These are phyloP conservation scores for Andrena dorsata DNA, from an alignment of 2,888 invertebrate species.

Conservation along the genomic window DNA sequence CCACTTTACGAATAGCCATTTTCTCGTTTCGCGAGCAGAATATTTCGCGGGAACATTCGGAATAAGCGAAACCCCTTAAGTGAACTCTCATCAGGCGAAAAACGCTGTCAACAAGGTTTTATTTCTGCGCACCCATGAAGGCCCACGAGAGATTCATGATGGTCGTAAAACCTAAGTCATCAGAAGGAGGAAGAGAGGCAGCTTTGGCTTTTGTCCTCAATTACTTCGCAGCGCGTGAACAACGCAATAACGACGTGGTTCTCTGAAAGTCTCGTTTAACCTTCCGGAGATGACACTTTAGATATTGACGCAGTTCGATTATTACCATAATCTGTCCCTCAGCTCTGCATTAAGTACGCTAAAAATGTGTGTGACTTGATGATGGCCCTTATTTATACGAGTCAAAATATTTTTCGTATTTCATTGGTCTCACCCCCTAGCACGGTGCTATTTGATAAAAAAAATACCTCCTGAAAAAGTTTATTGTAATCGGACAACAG, in stretches of 20 bases:
- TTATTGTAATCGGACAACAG: too few species aligned
- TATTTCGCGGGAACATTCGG: background rate
- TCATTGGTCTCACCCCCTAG: too few species aligned
- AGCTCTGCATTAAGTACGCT: too few species aligned
- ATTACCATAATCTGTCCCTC: background rate
- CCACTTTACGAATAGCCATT: background rate
- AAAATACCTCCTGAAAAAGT: too few species aligned
- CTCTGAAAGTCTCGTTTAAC: slow-evolving; percentile 44
- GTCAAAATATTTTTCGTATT: too few species aligned
- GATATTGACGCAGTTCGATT: slow-evolving; percentile 14
- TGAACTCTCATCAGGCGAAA: slow-evolving; percentile 37
- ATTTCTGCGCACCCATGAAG: slow-evolving; percentile 36
- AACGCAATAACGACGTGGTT: slow-evolving; percentile 55
- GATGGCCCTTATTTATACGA: too few species aligned
- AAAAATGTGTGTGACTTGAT: too few species aligned
- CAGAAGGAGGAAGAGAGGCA: slow-evolving; percentile 61
- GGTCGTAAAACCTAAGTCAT: slow-evolving; percentile 75
- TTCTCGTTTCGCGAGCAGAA: background rate
- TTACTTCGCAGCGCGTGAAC: slow-evolving; percentile 52
- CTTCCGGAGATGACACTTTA: slow-evolving; percentile 13
- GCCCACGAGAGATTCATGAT: slow-evolving; percentile 36
- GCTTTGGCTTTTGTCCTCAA: slow-evolving; percentile 58
- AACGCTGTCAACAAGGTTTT: slow-evolving; percentile 63
- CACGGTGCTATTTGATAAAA: too few species aligned
- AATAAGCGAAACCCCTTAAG: background rate